Base-by-base conservation (phyloP, 2,888 invertebrate species). In the Torymus texanus region DNA sequence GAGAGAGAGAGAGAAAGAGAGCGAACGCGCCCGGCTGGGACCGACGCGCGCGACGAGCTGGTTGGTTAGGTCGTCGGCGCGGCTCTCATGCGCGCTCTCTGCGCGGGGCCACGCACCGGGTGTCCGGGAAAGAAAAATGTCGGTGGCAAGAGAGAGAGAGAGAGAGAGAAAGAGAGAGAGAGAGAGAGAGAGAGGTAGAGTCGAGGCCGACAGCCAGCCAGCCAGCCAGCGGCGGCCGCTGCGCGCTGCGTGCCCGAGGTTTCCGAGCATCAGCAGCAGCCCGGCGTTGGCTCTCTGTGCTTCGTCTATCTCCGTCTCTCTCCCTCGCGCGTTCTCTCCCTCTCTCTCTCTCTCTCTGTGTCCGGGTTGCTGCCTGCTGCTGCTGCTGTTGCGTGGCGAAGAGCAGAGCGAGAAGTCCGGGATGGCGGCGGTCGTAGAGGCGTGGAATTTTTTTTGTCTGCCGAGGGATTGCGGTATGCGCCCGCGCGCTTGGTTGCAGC, bases 61-160 rank as follows among this genome's bases (percentile, higher is more conserved):
- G 41, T 41, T 41, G 41, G 41, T 41, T 41, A 41, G 41, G 41
- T 41, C 41, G 41, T 41, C 41, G 41, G 41, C 8, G 29, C 41
- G 41, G 41, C 41, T 41, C 41, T 41, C 41, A 41, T 41, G 41
- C 8, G 41, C 41, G 41, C 41, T 41, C 41, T 41, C 41, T 41
- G 72, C 24, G 67, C 67, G 77, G 82, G 80, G 78, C 81, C 73
- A 73, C 79, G 70, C 73, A 78, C 75, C 66, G 80, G 75, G 75
- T 77, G 75, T 70, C 78, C 80, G 81, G 71, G 74, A 80, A 72
- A 81, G 73, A 80, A 81, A 78, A 72, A 77, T 65, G 66, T 13
- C 16, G 16, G 12, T 16, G 12, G 66, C 51, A 1, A 16, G 10
- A 10, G 2, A 13, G 18, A 51, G 51, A 11, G n/a, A 29, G 71